Evolutionary conservation across 2,113 vertebrate species (phyloP), one percentile per base, ranked within the genome.

Genomic region (Zootoca vivipara): DNA sequence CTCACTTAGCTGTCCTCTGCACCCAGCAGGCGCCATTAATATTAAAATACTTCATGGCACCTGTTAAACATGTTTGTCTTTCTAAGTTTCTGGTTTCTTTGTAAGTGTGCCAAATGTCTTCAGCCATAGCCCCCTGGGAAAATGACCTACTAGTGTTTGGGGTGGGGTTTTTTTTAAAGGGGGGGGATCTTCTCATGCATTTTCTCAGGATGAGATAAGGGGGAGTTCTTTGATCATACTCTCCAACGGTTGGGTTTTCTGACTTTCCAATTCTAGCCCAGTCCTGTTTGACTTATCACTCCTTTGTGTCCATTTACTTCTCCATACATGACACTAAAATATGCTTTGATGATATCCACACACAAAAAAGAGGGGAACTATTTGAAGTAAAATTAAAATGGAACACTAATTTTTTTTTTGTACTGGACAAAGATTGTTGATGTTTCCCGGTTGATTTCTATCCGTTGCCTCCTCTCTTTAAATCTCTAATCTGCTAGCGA

Each of bases 161-260:
- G 10, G 46, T 85, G 84, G 84, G 16, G 88, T 88, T 91, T 78
- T 62, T 35, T 89, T 9, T 52, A 52, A 52, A 52, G 46, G n/a
- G n/a, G n/a, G n/a, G n/a, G n/a, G n/a, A 62, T 18, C 70, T n/a
- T 35, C 79, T 2, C 24, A 69, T 87, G 89, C 89, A 87, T 94
- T 91, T 93, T 92, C 91, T 92, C 86, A 95, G 89, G 16, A 89
- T 94, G 94, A 94, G 93, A 95, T 94, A 92, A 90, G 30, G 84
- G 12, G 89, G 56, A 82, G 16, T 35, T 79, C 35, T 95, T 96
- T 95, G 62, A 87, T 93, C 69, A 24, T 82, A 18, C 4, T 58
- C 26, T 78, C 8, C 46, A 69, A 89, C 89, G 86, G 78, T 20
- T 83, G 10, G 0, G 26, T 28, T 89, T 90, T 83, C 85, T 85